Percentiles rank a stretch among this genome's conserved stretches.
phyloP scores from a whole-genome alignment of 2,888 invertebrate species.

The Lysandra coridon region DNA sequence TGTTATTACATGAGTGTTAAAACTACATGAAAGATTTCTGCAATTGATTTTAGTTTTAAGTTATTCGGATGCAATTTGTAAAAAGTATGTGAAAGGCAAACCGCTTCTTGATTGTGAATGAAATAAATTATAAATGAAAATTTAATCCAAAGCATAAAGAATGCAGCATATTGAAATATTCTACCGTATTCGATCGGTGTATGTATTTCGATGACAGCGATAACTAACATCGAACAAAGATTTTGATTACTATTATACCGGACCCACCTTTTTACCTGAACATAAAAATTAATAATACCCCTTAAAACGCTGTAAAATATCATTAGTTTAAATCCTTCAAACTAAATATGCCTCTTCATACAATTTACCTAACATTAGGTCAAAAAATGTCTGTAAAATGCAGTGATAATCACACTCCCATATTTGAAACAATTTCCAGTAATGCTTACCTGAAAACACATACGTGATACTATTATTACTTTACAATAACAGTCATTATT shows the following conservation, averaged over 20 bases:
- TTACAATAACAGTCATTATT: background rate
- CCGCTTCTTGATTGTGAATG: background rate
- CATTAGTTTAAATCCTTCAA: background rate
- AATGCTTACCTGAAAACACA: slow-evolving; percentile 59
- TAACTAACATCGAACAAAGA: slow-evolving; percentile 13
- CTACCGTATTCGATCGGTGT: background rate
- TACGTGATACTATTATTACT: background rate
- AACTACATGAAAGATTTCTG: background rate
- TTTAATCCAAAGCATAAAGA: background rate
- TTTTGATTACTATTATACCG: slow-evolving; percentile 21
- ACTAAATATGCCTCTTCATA: slow-evolving; percentile 24
- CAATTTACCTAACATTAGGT: slow-evolving; percentile 26
- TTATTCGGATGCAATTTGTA: background rate
- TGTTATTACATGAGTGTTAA: background rate
- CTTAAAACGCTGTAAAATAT: slow-evolving; percentile 20
- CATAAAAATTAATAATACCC: background rate
- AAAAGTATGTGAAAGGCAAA: slow-evolving; percentile 1
- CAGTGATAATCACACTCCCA: slow-evolving; percentile 39
- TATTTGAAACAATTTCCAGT: slow-evolving; percentile 38
- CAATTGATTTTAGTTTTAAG: background rate
- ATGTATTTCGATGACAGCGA: background rate
- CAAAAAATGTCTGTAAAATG: slow-evolving; percentile 1
- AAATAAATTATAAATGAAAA: background rate
- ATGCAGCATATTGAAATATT: background rate
- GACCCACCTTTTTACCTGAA: slow-evolving; percentile 28